These are phyloP conservation scores for Corapipo altera DNA, from an alignment of 2,113 vertebrate species.

Conservation along the genomic window DNA sequence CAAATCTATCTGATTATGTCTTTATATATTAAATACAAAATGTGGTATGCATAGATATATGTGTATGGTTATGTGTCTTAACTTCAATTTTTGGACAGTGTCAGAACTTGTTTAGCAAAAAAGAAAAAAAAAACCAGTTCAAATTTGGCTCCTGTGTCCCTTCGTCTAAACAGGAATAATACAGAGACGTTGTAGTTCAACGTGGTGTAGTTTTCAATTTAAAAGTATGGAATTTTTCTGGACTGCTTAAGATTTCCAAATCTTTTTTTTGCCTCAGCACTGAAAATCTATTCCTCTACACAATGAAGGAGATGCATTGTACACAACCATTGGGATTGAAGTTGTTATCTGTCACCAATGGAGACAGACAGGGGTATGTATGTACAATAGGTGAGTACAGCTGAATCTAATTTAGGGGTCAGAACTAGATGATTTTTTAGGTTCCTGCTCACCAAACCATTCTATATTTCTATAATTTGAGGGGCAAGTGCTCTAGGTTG, in stretches of 20 bases:
- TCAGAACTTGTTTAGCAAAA: not conserved
- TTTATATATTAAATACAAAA: not conserved
- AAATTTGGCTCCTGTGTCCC: not conserved
- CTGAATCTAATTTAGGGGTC: not conserved
- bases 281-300: not conserved
- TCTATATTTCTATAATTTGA: not conserved
- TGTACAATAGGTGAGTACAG: not conserved
- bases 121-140: too few species aligned
- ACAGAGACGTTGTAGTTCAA: not conserved
- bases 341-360: not conserved
- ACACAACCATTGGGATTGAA: not conserved
- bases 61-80: not conserved
- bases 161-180: not conserved
- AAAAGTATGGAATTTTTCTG: not conserved
- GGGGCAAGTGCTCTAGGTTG: not conserved
- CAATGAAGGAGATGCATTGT: rapidly evolving
- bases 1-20: not conserved
- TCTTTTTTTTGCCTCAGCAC: not conserved
- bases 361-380: not conserved
- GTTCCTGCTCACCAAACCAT: not conserved
- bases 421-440: not conserved
- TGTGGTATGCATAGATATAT: not conserved
- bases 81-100: not conserved
- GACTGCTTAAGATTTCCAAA: not conserved
- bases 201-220: not conserved